Conservation (phyloP, 1,140 invertebrate species). For the Pseudomyrmex sp. region DNA sequence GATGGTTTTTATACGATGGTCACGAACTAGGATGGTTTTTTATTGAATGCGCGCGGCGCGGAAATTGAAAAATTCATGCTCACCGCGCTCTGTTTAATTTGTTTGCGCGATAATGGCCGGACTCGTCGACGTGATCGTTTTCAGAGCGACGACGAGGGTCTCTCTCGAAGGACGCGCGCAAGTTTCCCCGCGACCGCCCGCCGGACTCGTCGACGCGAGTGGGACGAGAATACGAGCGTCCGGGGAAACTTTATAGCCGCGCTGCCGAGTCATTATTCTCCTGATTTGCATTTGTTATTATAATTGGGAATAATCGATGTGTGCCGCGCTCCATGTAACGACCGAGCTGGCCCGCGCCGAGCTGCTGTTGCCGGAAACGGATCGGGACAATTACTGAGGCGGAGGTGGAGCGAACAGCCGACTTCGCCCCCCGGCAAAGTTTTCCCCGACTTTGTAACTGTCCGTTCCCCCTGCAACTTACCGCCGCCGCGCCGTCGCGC, state of each 20-base stretch:
- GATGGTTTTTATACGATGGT: too few species aligned
- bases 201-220: neutral
- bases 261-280: constrained; percentile 81
- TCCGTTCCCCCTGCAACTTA: constrained; percentile 8
- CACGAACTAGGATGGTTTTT: neutral
- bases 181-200: neutral
- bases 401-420: constrained; percentile 39
- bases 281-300: constrained; percentile 85
- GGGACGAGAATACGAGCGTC: constrained; percentile 62
- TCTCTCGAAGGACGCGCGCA: neutral
- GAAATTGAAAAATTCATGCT: neutral
- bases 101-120: neutral
- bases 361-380: constrained; percentile 70
- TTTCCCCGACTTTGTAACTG: constrained; percentile 61
- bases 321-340: constrained; percentile 62
- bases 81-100: neutral
- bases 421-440: constrained; percentile 56
- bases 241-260: constrained; percentile 81
- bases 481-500: neutral
- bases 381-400: constrained; percentile 76
- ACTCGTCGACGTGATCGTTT: neutral
- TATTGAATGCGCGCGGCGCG: neutral
- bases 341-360: constrained; percentile 52
- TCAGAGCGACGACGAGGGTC: neutral
- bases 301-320: constrained; percentile 84